Percentiles rank a stretch among this genome's conserved stretches.
These are phyloP conservation scores for Centroberyx gerrardi DNA, from an alignment of 2,797 vertebrate species.

Conservation along the genomic window DNA sequence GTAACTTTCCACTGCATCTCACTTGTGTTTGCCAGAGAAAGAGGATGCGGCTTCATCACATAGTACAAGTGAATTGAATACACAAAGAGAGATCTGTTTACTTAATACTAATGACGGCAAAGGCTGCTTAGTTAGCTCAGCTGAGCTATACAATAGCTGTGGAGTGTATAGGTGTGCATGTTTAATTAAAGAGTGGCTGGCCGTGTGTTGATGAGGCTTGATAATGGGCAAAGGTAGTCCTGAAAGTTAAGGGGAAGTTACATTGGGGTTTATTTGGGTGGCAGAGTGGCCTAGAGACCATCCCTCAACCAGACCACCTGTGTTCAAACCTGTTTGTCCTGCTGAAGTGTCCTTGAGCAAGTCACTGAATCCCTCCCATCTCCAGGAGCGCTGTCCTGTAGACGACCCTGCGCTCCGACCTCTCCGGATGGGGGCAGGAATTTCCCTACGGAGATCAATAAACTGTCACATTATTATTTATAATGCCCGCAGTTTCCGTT, in stretches of 20 bases:
- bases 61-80: constrained; percentile 27
- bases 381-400: constrained; percentile 23
- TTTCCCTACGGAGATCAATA: constrained; percentile 55
- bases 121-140: constrained; percentile 18
- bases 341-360: background rate
- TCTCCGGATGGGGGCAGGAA: constrained; percentile 8
- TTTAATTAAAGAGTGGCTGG: constrained; percentile 16
- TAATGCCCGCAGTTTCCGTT: constrained; percentile 38
- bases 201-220: background rate
- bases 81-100: constrained; percentile 28
- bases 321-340: too few relatives aligned
- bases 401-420: constrained; percentile 56
- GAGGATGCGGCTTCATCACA: constrained; percentile 22
- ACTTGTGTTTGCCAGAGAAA: constrained; percentile 29
- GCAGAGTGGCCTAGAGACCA: too few relatives aligned
- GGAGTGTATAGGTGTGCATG: constrained; percentile 34
- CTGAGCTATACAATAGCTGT: background rate
- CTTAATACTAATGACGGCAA: background rate
- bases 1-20: constrained; percentile 71
- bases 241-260: background rate
- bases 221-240: constrained; percentile 27
- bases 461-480: constrained; percentile 42
- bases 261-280: too few relatives aligned
- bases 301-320: too few relatives aligned
- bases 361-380: constrained; percentile 34